Evolutionary conservation across 2,797 vertebrate genomes (phyloP), one percentile per base, ranked within the genome.

Genomic region (Gallirallus australis): DNA sequence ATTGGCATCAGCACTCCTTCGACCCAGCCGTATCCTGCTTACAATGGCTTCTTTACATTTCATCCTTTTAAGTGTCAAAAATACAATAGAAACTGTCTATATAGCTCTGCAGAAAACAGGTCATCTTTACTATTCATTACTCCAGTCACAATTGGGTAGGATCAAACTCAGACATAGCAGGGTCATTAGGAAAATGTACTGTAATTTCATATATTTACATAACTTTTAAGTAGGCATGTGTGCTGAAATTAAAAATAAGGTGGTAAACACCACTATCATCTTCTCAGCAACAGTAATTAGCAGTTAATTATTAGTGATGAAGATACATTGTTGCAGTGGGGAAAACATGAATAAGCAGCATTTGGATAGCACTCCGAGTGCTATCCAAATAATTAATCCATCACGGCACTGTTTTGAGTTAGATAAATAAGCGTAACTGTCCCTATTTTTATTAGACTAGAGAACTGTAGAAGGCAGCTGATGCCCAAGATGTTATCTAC

Each of bases 301-400:
- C 45, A 25, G 86, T 73, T 97, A 97, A 92, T 97, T 91, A 93
- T 95, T 94, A 95, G 40, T 63, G 80, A 85, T 94, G 89, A 97
- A 94, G 90, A 95, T 88, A 85, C 19, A 86, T 90, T 95, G 82
- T 94, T 96, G 82, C 94, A 97, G 65, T 76, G 45, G 72, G 83
- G 54, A 91, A 96, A 94, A 91, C 79, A 75, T 77, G 33, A 97
- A 90, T 93, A 96, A 94, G 87, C 83, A 91, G 77, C 92, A 82
- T 95, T 95, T 95, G 89, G 92, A 37, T 65, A 79, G 45, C 86
- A 13, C 27, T 89, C n/a, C 1, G 13, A 83, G 86, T 69, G 75
- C 86, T 89, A 27, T 65, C 75, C 77, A 93, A 92, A 95, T 90
- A 93, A 88, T 92, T 77, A 95, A 94, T 94, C 93, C 86, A 75